A percentile compares a stretch with the other conserved stretches of the same genome.
phyloP scores from a whole-genome alignment of 2,113 vertebrate genomes.

The Anseranas semipalmata region DNA sequence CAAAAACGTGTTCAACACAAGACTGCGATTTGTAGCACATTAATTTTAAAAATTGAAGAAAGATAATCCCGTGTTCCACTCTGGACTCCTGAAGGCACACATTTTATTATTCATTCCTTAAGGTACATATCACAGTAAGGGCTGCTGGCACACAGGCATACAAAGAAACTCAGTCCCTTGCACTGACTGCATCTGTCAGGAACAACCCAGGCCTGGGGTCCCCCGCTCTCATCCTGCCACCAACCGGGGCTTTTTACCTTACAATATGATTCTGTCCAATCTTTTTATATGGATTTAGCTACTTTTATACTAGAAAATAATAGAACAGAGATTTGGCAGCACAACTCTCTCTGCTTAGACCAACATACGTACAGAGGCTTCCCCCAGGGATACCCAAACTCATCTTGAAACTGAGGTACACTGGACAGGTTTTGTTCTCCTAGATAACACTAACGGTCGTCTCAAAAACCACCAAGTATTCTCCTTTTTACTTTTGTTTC shows the following conservation, averaged over 20 bases:
- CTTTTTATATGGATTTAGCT: background rate
- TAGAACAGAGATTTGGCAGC: background rate
- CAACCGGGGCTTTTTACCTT: background rate
- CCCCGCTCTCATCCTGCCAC: background rate
- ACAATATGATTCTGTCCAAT: background rate
- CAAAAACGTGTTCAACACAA: background rate
- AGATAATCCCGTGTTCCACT: background rate
- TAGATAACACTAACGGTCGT: background rate
- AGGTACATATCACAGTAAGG: background rate
- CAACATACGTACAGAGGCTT: rapidly evolving
- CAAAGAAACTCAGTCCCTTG: too few species aligned
- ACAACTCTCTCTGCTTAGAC: background rate
- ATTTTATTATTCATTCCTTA: background rate
- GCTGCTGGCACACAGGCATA: background rate
- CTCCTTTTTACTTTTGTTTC: background rate
- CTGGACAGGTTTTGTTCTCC: background rate
- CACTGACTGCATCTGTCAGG: too few species aligned
- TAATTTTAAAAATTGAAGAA: background rate
- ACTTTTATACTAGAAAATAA: background rate
- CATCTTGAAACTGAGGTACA: background rate
- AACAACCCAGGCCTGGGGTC: background rate
- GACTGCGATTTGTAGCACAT: background rate
- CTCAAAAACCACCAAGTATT: background rate
- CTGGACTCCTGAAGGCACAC: background rate
- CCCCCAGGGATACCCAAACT: background rate